phyloP scores from a whole-genome alignment of 92 coral and sea anemone genomes.

The Palythoa grandis region DNA sequence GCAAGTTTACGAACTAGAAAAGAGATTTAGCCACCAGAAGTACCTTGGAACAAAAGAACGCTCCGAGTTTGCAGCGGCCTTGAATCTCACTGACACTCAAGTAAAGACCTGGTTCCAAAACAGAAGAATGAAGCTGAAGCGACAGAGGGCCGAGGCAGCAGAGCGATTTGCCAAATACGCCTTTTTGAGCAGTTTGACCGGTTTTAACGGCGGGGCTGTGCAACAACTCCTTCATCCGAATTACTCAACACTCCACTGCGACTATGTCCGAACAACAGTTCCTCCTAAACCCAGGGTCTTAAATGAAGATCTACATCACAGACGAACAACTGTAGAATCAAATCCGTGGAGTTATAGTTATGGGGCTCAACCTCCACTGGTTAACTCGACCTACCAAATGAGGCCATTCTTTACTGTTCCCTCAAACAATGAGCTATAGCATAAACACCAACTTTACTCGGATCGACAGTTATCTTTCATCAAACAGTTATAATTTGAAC shows the following conservation, averaged over 20 bases:
- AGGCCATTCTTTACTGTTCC: constrained; percentile 20
- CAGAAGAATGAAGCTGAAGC: constrained; percentile 68
- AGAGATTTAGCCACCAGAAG: constrained; percentile 57
- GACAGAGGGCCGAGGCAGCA: constrained; percentile 49
- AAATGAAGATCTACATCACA: constrained; percentile 41
- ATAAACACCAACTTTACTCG: neutral
- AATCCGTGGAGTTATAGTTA: constrained; percentile 13
- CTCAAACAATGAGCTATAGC: constrained; percentile 19
- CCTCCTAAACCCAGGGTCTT: constrained; percentile 32
- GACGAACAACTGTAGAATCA: constrained; percentile 15
- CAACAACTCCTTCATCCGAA: constrained; percentile 36
- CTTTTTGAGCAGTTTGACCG: constrained; percentile 39
- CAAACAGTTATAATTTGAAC: neutral
- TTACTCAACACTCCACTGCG: constrained; percentile 32
- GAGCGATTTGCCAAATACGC: constrained; percentile 49
- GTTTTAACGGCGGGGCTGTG: constrained; percentile 17
- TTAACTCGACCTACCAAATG: constrained; percentile 26
- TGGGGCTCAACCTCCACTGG: constrained; percentile 8
- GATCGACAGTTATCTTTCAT: neutral
- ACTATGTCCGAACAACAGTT: constrained; percentile 11
- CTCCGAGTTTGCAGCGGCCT: constrained; percentile 49
- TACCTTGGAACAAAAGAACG: constrained; percentile 65
- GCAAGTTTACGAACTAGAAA: constrained; percentile 59
- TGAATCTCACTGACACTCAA: constrained; percentile 63
- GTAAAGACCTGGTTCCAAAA: constrained; percentile 71